Evolutionary conservation across 2,113 vertebrate species (phyloP), one percentile per base, ranked within the genome.

Genomic region (Falcunculus frontatus): DNA sequence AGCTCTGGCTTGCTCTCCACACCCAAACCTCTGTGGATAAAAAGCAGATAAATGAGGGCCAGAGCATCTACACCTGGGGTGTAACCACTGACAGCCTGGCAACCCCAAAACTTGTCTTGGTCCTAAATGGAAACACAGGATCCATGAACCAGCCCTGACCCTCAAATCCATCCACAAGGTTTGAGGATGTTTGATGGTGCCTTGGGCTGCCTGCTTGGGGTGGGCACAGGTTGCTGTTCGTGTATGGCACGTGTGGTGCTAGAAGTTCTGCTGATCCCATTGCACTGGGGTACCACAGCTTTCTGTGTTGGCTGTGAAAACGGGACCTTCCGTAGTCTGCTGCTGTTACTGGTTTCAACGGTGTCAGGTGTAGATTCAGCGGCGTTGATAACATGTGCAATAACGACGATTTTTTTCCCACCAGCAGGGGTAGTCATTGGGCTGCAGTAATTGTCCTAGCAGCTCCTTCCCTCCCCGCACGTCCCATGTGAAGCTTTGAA

Each of bases 1-100:
- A 99, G 98, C 97, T 99, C 99, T 0, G 99, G 98, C 90, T 99
- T 99, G 94, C 94, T 98, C 89, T 99, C 99, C 94, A 98, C 88
- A 0, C 98, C 79, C 23, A 96, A 47, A 52, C 98, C 98, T 96
- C 96, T 99, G 98, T 32, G 55, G 86, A 65, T 52, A 39, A 63
- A 90, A 90, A 52, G 25, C 73, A 93, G 35, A 49, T 10, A 75
- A 63, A 73, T 87, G 35, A 85, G 57, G 44, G 21, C 25, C 4
- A 35, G 70, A 76, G 30, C 4, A 4, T 37, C 49, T 65, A 18
- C 42, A n/a, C 9, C 29, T 5, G 13, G 29, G 29, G 4, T 30
- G 22, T 63, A 47, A 50, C 52, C 27, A 55, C 77, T 37, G 70
- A 44, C 75, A 68, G 22, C 32, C 49, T 2, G 1, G 60, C 16